These are phyloP conservation scores for Hyposoter didymator DNA, from an alignment of 2,888 invertebrate species.

Conservation along the genomic window DNA sequence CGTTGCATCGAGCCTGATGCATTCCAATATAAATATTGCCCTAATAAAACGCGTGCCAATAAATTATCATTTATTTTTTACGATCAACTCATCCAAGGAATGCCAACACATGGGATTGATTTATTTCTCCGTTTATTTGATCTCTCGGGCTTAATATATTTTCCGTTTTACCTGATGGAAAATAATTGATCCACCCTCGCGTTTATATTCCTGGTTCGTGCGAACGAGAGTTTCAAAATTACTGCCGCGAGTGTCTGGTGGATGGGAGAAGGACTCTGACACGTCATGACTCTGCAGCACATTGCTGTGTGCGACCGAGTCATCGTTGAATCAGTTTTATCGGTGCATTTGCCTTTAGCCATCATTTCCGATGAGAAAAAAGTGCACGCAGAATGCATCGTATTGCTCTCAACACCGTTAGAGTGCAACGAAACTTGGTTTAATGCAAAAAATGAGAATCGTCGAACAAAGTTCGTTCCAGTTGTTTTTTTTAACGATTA, in stretches of 20 bases:
- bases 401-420: neutral
- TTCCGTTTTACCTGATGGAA: constrained; percentile 3
- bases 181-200: neutral
- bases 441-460: no score
- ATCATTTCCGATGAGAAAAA: neutral
- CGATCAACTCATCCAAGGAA: neutral
- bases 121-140: constrained; percentile 12
- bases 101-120: neutral
- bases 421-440: neutral
- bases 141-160: neutral
- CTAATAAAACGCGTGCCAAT: constrained; percentile 16
- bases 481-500: no score
- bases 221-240: neutral
- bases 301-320: neutral
- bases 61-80: constrained; percentile 19
- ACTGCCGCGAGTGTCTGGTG: neutral
- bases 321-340: constrained; percentile 10
- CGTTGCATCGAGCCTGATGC: neutral
- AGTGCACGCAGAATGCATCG: neutral
- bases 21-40: neutral
- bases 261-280: neutral
- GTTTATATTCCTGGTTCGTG: neutral
- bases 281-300: neutral
- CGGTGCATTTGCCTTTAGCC: neutral
- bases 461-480: no score